Evolutionary conservation across 2,797 vertebrate genomes (phyloP).

Genomic region (Sparidentex hasta): DNA sequence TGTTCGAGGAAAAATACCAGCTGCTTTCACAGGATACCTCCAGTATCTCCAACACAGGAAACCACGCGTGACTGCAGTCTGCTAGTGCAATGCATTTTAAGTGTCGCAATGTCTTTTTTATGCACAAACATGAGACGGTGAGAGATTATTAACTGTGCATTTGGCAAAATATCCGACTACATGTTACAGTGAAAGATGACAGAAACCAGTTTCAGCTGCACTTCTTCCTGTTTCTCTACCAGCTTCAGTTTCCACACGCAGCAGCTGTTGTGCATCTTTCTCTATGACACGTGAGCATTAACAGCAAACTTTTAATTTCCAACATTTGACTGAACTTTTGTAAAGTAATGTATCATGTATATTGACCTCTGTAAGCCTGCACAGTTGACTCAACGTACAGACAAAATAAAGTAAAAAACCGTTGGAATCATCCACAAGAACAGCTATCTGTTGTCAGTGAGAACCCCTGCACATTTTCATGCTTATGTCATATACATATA

Average conservation of each 20-base stretch:
- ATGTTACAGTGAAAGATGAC: slow-evolving; percentile 25
- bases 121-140: neutral
- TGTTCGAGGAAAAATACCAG: slow-evolving; percentile 10
- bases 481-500: neutral
- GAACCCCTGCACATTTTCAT: slow-evolving; percentile 21
- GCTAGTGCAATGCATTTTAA: slow-evolving; percentile 23
- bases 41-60: slow-evolving; percentile 18
- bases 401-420: slow-evolving; percentile 31
- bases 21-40: slow-evolving; percentile 23
- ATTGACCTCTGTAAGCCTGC: neutral
- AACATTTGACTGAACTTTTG: neutral
- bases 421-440: slow-evolving; percentile 10
- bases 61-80: slow-evolving; percentile 42
- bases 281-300: slow-evolving; percentile 15
- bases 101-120: slow-evolving; percentile 24
- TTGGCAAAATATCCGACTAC: slow-evolving; percentile 15
- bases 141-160: slow-evolving; percentile 35
- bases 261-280: slow-evolving; percentile 1
- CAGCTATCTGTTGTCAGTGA: neutral
- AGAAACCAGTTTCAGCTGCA: neutral
- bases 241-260: slow-evolving; percentile 11
- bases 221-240: slow-evolving; percentile 2
- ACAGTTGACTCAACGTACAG: slow-evolving; percentile 9
- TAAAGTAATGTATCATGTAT: neutral
- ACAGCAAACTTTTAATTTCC: neutral